Base-by-base conservation (phyloP, 2,888 invertebrate genomes). In the Epirrita christyi region DNA sequence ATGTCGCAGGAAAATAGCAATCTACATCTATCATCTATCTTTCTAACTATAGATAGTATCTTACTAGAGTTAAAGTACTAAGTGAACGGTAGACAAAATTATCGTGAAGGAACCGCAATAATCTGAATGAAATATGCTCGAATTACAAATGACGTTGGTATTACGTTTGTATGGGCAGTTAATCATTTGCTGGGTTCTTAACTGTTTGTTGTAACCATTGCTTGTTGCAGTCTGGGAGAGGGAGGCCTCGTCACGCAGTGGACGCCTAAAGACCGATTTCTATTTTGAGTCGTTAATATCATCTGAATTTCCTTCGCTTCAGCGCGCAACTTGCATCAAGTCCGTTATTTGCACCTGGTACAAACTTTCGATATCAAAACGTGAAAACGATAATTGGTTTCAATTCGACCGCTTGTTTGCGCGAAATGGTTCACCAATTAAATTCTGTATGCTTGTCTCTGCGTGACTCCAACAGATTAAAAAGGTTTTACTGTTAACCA, bases 351-450 rank as follows among this genome's bases (percentile, higher is more conserved):
- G 78, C 88, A 88, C 88, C 88, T 88, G 88, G 81, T 81, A 77
- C 88, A 74, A 85, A 88, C 86, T 86, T 86, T 86, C 85, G 85
- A 85, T 86, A 86, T 83, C 78, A 81, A 78, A 80, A 85, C 83
- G 81, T 80, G 87, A 83, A 84, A 87, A 85, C 88, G 86, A 85
- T 87, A 88, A 88, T 88, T 88, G 88, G 85, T 86, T 86, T 85
- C 86, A 78, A 86, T 85, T 83, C 76, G 67, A 73, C 70, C 80
- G 79, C 80, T 85, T 87, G 86, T 88, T 88, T 86, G 83, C 75
- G 68, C 81, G 76, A 81, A 86, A 83, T 81, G 80, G 83, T 74
- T 73, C 72, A 65, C 78, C 86, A 84, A 87, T 88, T 88, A 86
- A 86, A 88, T 84, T 83, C 85, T 83, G 83, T 85, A 83, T 76